Conservation (phyloP, 2,888 invertebrate species). For the Aproaerema taeniolella region DNA sequence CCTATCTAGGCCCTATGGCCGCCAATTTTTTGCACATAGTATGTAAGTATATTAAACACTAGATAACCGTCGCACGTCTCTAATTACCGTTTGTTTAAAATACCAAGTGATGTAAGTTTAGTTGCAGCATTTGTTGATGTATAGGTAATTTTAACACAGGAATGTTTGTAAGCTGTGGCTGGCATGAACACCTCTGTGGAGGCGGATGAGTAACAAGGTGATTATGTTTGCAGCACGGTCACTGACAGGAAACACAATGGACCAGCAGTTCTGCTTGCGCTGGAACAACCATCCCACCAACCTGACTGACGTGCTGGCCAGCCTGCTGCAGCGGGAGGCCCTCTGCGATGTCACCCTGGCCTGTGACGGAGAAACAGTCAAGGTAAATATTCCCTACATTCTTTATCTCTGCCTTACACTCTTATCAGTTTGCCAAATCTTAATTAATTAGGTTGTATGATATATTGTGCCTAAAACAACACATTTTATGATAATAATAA, state of each 20-base stretch:
- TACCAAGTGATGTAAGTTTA: slow-evolving; percentile 50
- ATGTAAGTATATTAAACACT: slow-evolving; percentile 51
- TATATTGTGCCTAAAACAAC: slow-evolving; percentile 3
- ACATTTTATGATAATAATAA: slow-evolving; percentile 4
- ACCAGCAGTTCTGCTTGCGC: slow-evolving; percentile 94
- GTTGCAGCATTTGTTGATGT: slow-evolving; percentile 24
- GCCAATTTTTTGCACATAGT: slow-evolving; percentile 71
- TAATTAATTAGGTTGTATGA: slow-evolving; percentile 3
- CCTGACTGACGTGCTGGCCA: slow-evolving; percentile 92
- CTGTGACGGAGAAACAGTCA: slow-evolving; percentile 92
- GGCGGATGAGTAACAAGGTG: slow-evolving; percentile 1
- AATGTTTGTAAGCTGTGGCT: not conserved
- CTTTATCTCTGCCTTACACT: not conserved
- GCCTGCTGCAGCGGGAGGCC: slow-evolving; percentile 90
- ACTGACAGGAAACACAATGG: slow-evolving; percentile 79
- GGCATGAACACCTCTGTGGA: slow-evolving; percentile 1
- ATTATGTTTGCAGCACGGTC: slow-evolving; percentile 66
- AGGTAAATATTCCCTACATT: slow-evolving; percentile 58
- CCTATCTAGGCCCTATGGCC: slow-evolving; percentile 76
- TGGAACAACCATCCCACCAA: slow-evolving; percentile 97
- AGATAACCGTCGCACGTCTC: slow-evolving; percentile 63
- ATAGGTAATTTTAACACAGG: not conserved
- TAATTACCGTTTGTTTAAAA: slow-evolving; percentile 61
- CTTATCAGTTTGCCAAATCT: slow-evolving; percentile 5
- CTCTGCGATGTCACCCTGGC: slow-evolving; percentile 95